Evolutionary conservation across 1,140 invertebrate genomes (phyloP).

Genomic region (Dendroctonus ponderosae): DNA sequence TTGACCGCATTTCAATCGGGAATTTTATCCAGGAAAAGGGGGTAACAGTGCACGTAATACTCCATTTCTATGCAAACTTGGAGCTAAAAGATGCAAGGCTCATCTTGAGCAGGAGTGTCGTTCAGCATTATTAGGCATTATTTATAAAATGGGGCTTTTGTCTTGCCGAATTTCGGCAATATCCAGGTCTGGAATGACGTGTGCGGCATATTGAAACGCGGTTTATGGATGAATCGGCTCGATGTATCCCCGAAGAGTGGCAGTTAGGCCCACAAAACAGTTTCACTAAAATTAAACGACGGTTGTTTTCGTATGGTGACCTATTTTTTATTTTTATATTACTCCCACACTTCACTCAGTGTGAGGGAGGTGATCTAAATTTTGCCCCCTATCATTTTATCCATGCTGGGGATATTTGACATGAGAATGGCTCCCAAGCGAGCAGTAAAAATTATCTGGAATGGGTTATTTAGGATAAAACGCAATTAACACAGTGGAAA

Average conservation of each 20-base stretch:
- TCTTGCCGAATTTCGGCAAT: slow-evolving; percentile 22
- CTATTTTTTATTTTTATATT: background rate
- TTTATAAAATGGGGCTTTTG: slow-evolving; percentile 31
- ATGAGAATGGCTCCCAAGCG: slow-evolving; percentile 18
- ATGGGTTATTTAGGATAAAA: slow-evolving; percentile 18
- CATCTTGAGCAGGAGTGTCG: slow-evolving; percentile 26
- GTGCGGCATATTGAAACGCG: slow-evolving; percentile 20
- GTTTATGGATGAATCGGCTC: too few species aligned
- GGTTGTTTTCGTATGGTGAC: background rate
- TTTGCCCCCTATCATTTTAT: slow-evolving; percentile 13
- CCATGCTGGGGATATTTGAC: slow-evolving; percentile 20
- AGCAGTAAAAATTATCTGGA: slow-evolving; percentile 23
- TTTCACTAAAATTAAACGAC: background rate
- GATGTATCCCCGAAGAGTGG: too few species aligned
- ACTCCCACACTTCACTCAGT: background rate
- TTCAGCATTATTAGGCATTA: slow-evolving; percentile 31
- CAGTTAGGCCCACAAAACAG: too few species aligned
- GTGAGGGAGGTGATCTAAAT: background rate
- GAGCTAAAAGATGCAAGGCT: slow-evolving; percentile 34
- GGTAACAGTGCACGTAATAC: slow-evolving; percentile 29
- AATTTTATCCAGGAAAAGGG: slow-evolving; percentile 12
- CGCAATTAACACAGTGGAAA: slow-evolving; percentile 4
- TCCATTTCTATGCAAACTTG: slow-evolving; percentile 36
- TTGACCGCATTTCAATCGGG: too few species aligned
- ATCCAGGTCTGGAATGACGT: slow-evolving; percentile 21